A percentile compares a stretch with the other conserved stretches of the same genome.
phyloP scores from a whole-genome alignment of 2,797 vertebrate genomes.

The Pterois miles region DNA sequence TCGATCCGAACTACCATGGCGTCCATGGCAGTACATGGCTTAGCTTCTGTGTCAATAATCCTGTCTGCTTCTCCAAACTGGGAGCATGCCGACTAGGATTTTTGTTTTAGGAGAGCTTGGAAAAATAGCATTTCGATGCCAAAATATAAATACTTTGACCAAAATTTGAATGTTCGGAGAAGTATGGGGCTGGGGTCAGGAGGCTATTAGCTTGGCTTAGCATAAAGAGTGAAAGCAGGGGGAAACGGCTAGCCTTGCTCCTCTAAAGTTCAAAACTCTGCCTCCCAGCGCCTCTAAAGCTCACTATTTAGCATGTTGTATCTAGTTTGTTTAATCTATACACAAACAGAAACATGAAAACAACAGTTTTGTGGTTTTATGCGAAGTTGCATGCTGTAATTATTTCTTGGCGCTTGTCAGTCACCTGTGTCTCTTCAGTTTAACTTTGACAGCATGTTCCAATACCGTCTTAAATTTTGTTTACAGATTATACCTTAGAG shows the following conservation, averaged over 20 bases:
- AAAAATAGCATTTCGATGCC: no score
- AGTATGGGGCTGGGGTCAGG: neutral
- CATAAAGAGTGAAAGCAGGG: slow-evolving; percentile 9
- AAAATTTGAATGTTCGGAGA: no score
- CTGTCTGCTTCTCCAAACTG: no score
- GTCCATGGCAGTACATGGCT: no score
- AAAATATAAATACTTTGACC: no score
- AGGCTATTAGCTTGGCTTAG: slow-evolving; percentile 11
- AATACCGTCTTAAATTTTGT: slow-evolving; percentile 19
- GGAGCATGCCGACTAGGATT: no score
- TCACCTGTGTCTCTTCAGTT: neutral
- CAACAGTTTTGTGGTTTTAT: neutral
- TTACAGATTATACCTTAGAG: slow-evolving; percentile 34
- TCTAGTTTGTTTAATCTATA: neutral
- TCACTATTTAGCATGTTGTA: neutral
- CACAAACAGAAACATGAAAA: neutral
- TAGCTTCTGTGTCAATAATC: no score
- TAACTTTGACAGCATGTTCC: slow-evolving; percentile 20
- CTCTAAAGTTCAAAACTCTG: no score
- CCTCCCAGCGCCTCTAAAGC: neutral
- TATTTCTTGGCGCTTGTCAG: neutral
- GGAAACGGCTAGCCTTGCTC: neutral
- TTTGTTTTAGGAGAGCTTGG: no score
- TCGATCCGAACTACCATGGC: no score
- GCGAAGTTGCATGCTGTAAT: neutral